A percentile compares a stretch with the other conserved stretches of the same genome.
Evolutionary conservation across 2,888 invertebrate genomes (phyloP).

Genomic region (Icerya purchasi): DNA sequence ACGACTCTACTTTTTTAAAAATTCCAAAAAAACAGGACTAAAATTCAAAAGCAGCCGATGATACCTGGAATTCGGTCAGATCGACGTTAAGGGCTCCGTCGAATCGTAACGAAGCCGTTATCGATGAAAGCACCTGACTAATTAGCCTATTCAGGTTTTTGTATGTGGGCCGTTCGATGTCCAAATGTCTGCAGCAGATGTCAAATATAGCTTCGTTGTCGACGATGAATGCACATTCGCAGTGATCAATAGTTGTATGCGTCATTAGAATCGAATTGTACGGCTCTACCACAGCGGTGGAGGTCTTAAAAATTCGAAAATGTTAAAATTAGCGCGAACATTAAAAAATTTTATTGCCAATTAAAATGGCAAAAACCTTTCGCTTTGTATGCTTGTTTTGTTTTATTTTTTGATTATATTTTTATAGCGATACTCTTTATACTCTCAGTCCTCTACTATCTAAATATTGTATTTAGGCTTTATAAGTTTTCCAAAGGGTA

Average conservation of each 20-base stretch:
- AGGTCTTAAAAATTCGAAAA: too few relatives aligned
- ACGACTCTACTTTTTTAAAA: too few relatives aligned
- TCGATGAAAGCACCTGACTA: constrained; percentile 80
- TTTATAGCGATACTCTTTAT: too few relatives aligned
- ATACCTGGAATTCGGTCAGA: constrained; percentile 67
- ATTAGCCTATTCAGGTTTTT: constrained; percentile 88
- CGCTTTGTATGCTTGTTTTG: too few relatives aligned
- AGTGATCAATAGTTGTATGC: constrained; percentile 37
- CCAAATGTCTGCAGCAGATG: constrained; percentile 80
- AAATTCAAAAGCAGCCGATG: neutral
- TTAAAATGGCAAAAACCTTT: too few relatives aligned
- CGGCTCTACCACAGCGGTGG: constrained; percentile 35
- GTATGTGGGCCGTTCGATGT: constrained; percentile 87
- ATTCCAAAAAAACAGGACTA: too few relatives aligned
- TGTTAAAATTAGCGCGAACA: too few relatives aligned
- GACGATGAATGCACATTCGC: constrained; percentile 40
- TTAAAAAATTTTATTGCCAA: too few relatives aligned
- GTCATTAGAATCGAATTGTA: constrained; percentile 38
- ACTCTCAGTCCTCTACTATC: too few relatives aligned
- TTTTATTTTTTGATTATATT: too few relatives aligned
- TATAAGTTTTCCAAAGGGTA: too few relatives aligned
- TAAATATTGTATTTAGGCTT: too few relatives aligned
- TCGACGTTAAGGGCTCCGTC: constrained; percentile 84
- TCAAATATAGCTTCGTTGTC: constrained; percentile 42
- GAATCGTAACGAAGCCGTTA: constrained; percentile 79